phyloP scores from a whole-genome alignment of 1,140 invertebrate genomes.

The Atta cephalotes region DNA sequence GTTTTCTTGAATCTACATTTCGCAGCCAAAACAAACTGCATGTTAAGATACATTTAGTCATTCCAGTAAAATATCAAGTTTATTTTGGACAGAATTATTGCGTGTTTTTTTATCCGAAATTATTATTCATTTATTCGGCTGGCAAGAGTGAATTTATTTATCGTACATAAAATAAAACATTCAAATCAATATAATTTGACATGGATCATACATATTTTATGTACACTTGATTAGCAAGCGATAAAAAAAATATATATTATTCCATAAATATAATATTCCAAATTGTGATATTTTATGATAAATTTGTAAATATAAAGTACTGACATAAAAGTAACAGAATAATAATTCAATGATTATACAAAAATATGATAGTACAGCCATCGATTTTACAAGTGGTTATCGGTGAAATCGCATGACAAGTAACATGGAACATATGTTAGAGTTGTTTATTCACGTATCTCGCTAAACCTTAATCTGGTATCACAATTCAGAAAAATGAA shows the following conservation, averaged over 20 bases:
- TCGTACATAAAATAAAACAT: slow-evolving; percentile 11
- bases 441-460: slow-evolving; percentile 76
- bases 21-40: background rate
- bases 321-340: background rate
- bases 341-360: background rate
- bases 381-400: slow-evolving; percentile 53
- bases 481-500: slow-evolving; percentile 70
- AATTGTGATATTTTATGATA: slow-evolving; percentile 8
- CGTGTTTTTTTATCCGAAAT: background rate
- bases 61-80: slow-evolving; percentile 15
- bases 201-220: slow-evolving; percentile 12
- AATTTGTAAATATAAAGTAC: background rate
- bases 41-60: slow-evolving; percentile 3
- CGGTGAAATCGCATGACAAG: slow-evolving; percentile 61
- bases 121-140: slow-evolving; percentile 18
- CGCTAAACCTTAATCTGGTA: slow-evolving; percentile 61
- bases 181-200: background rate
- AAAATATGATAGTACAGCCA: slow-evolving; percentile 9
- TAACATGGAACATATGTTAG: slow-evolving; percentile 74
- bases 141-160: slow-evolving; percentile 9
- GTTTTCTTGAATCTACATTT: background rate
- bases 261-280: slow-evolving; percentile 12
- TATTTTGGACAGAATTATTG: background rate
- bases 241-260: background rate
- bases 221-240: background rate